Evolutionary conservation across 1,140 invertebrate species (phyloP).

Genomic region (Bicyclus anynana): DNA sequence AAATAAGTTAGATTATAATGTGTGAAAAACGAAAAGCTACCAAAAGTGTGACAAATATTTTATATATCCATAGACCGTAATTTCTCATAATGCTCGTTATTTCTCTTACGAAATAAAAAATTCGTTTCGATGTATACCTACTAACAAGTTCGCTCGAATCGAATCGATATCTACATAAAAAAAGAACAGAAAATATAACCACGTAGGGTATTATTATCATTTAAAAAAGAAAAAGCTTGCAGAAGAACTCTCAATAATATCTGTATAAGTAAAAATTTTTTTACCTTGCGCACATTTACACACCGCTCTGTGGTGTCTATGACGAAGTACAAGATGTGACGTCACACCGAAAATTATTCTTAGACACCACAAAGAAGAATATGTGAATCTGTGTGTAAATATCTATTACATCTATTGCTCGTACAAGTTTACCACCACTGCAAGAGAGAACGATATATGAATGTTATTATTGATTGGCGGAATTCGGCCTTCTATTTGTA

Average conservation of each 20-base stretch:
- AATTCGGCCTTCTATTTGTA: background rate
- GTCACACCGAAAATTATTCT: too few species aligned
- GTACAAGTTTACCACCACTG: background rate
- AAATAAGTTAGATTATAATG: background rate
- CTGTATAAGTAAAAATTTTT: too few species aligned
- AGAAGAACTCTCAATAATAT: too few species aligned
- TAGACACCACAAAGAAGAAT: too few species aligned
- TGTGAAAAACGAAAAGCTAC: background rate
- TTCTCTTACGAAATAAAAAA: background rate
- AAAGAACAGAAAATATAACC: background rate
- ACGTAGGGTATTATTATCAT: background rate
- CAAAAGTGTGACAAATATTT: background rate
- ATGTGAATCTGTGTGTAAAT: too few species aligned
- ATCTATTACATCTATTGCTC: too few species aligned
- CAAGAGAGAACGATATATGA: background rate
- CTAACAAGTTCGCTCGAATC: conserved; percentile 7
- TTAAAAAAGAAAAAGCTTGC: too few species aligned
- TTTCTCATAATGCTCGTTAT: background rate
- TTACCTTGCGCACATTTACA: too few species aligned
- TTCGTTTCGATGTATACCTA: conserved; percentile 6
- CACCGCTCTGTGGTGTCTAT: too few species aligned
- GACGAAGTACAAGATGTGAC: too few species aligned
- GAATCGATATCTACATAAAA: background rate
- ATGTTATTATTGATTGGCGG: background rate
- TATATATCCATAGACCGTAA: background rate